phyloP scores from a whole-genome alignment of 2,888 invertebrate species.

The Branchipolynoe longqiensis region DNA sequence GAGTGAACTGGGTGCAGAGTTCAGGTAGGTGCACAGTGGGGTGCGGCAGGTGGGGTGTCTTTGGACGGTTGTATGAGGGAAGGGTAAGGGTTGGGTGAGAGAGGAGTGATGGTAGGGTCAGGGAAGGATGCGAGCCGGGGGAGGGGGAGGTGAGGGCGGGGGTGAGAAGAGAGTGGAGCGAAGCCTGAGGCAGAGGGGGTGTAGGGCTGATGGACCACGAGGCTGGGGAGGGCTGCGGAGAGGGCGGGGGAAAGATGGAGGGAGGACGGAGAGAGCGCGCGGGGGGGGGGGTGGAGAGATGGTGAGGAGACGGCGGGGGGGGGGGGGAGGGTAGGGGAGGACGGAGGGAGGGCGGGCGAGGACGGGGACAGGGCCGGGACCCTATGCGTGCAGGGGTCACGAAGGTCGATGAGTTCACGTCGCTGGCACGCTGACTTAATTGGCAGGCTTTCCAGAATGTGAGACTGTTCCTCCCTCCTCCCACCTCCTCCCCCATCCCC shows the following conservation, averaged over 20 bases:
- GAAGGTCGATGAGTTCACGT: too few species aligned
- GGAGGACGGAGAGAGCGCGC: not conserved
- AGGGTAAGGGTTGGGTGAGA: too few species aligned
- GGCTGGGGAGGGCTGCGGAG: not conserved
- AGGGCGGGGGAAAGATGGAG: not conserved
- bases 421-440: too few species aligned
- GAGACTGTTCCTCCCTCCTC: too few species aligned
- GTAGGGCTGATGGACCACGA: not conserved
- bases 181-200: not conserved
- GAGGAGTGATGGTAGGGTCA: too few species aligned
- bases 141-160: not conserved
- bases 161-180: not conserved
- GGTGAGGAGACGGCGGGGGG: not conserved
- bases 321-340: not conserved
- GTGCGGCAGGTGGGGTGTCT: too few species aligned
- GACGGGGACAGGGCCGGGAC: not conserved
- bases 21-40: too few species aligned
- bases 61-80: too few species aligned
- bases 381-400: not conserved
- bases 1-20: too few species aligned
- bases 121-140: not conserved
- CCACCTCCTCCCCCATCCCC: too few species aligned
- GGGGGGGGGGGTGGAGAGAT: not conserved
- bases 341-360: not conserved
- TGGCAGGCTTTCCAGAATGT: too few species aligned